These are phyloP conservation scores for Macrostomum lignano DNA, from an alignment of 1,140 invertebrate species.

Conservation along the genomic window DNA sequence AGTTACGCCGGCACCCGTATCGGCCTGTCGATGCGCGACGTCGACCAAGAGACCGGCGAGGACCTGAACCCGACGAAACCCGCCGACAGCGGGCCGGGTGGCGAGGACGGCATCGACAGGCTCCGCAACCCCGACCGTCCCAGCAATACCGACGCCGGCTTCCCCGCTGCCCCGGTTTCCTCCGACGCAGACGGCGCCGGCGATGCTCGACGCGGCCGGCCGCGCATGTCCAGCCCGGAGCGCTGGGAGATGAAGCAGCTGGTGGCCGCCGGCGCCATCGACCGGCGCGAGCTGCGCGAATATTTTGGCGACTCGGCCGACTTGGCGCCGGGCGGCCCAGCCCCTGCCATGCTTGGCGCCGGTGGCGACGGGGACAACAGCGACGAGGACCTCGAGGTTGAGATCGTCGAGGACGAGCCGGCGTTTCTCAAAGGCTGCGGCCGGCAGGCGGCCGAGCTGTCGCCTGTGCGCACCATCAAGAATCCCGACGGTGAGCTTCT, in stretches of 20 bases:
- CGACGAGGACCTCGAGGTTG: slow-evolving; percentile 94
- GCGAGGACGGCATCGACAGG: too few species aligned
- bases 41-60: slow-evolving; percentile 67
- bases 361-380: slow-evolving; percentile 24
- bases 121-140: neutral
- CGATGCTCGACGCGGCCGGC: slow-evolving; percentile 7
- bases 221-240: slow-evolving; percentile 77
- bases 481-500: slow-evolving; percentile 4
- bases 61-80: slow-evolving; percentile 95
- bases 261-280: slow-evolving; percentile 43
- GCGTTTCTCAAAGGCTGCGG: slow-evolving; percentile 53
- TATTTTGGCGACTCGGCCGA: slow-evolving; percentile 32
- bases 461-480: slow-evolving; percentile 81
- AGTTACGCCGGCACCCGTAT: slow-evolving; percentile 54
- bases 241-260: slow-evolving; percentile 42
- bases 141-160: too few species aligned
- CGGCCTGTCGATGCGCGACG: slow-evolving; percentile 88
- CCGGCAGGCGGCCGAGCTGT: slow-evolving; percentile 43
- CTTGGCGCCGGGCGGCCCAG: slow-evolving; percentile 19
- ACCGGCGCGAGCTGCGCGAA: slow-evolving; percentile 28
- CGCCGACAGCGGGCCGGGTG: too few species aligned
- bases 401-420: slow-evolving; percentile 88
- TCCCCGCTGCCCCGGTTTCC: too few species aligned
- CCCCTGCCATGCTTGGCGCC: slow-evolving; percentile 27
- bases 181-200: too few species aligned